phyloP scores from a whole-genome alignment of 2,888 invertebrate genomes.

The Xanthorhoe designata region DNA sequence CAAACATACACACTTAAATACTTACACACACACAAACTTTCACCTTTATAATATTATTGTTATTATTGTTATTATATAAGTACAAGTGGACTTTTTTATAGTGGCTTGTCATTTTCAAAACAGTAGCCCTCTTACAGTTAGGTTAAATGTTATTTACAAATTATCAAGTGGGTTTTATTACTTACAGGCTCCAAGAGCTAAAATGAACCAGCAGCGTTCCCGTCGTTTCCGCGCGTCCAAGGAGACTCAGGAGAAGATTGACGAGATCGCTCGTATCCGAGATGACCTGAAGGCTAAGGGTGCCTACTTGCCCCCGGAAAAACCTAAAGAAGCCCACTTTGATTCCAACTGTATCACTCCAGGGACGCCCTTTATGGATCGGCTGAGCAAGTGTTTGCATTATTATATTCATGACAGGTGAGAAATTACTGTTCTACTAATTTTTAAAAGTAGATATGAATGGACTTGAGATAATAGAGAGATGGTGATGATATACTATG shows the following conservation, averaged over 20 bases:
- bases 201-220: constrained; percentile 99
- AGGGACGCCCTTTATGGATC: constrained; percentile 99
- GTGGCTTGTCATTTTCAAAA: too few species aligned
- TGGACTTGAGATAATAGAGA: too few species aligned
- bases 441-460: too few species aligned
- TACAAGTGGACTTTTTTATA: too few species aligned
- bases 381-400: constrained; percentile 93
- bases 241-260: constrained; percentile 95
- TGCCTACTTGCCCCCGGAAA: constrained; percentile 92
- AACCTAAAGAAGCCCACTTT: constrained; percentile 96
- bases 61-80: too few species aligned
- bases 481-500: too few species aligned
- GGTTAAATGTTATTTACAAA: neutral
- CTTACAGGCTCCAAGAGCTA: constrained; percentile 95
- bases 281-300: constrained; percentile 90
- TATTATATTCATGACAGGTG: constrained; percentile 94
- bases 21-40: too few species aligned
- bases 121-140: too few species aligned
- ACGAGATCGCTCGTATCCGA: constrained; percentile 93
- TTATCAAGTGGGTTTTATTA: neutral
- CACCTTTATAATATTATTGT: too few species aligned
- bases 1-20: too few species aligned
- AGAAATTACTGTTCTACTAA: constrained; percentile 24
- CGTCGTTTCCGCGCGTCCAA: constrained; percentile 98
- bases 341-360: constrained; percentile 99